Conservation (phyloP, 2,113 vertebrate species). For the Cricetomys ansorgei region DNA sequence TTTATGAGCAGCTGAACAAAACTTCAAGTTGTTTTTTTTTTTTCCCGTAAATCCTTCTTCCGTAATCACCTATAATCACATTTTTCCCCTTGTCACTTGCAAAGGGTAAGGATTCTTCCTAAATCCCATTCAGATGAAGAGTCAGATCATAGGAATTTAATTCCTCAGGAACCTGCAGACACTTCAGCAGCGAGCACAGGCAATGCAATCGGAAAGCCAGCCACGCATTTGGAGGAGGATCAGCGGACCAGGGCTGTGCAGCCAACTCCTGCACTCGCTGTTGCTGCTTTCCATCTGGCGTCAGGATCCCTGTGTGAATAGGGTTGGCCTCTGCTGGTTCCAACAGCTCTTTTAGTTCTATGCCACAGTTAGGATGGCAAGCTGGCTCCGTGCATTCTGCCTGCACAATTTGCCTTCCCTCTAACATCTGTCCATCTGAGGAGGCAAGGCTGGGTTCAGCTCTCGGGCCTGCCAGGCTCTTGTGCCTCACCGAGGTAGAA, state of each 20-base stretch:
- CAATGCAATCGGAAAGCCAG: neutral
- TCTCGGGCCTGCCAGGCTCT: neutral
- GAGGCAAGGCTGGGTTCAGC: neutral
- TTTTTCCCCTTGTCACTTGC: neutral
- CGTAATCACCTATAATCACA: neutral
- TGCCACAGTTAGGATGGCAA: neutral
- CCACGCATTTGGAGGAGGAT: neutral
- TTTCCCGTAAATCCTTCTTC: neutral
- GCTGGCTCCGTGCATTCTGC: neutral
- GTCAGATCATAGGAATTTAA: conserved; percentile 27
- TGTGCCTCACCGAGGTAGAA: neutral
- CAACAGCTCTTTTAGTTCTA: conserved; percentile 26
- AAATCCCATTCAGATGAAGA: conserved; percentile 29
- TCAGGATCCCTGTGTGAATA: neutral
- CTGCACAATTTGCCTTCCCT: conserved; percentile 21
- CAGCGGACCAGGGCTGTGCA: neutral
- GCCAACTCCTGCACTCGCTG: neutral
- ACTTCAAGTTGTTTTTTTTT: neutral
- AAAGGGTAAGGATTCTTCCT: neutral
- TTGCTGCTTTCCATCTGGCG: conserved; percentile 26
- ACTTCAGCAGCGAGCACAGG: neutral
- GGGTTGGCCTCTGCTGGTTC: conserved; percentile 40
- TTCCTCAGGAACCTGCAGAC: conserved; percentile 12
- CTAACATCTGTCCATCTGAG: neutral
- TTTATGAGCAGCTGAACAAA: neutral